Evolutionary conservation across 2,797 vertebrate species (phyloP).

Genomic region (Lithobates sylvaticus): DNA sequence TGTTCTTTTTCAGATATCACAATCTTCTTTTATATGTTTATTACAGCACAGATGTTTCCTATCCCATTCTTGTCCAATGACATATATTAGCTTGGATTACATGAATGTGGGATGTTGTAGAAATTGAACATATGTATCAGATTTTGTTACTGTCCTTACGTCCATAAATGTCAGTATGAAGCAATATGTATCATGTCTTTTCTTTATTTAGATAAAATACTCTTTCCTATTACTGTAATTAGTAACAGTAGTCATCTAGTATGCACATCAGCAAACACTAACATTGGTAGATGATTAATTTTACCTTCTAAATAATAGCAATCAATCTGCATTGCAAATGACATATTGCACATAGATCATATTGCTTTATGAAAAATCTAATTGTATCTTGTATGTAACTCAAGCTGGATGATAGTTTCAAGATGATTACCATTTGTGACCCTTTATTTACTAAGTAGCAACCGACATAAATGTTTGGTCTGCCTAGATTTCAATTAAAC

Average conservation of each 20-base stretch:
- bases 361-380: neutral
- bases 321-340: neutral
- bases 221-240: neutral
- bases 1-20: conserved; percentile 57
- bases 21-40: conserved; percentile 50
- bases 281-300: neutral
- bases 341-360: neutral
- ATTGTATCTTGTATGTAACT: neutral
- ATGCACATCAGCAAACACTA: neutral
- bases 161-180: conserved; percentile 4
- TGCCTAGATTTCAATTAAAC: no score
- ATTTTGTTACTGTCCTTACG: conserved; percentile 3
- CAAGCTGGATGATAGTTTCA: neutral
- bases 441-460: neutral
- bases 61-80: conserved; percentile 43
- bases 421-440: neutral
- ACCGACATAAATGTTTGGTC: neutral
- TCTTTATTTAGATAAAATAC: neutral
- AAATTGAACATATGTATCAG: conserved; percentile 49
- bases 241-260: neutral
- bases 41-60: conserved; percentile 54
- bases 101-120: conserved; percentile 44
- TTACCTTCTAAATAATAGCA: neutral
- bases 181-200: neutral
- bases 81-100: conserved; percentile 54